Evolutionary conservation across 2,797 vertebrate genomes (phyloP), one percentile per base, ranked within the genome.

Genomic region (Chelonia mydas): DNA sequence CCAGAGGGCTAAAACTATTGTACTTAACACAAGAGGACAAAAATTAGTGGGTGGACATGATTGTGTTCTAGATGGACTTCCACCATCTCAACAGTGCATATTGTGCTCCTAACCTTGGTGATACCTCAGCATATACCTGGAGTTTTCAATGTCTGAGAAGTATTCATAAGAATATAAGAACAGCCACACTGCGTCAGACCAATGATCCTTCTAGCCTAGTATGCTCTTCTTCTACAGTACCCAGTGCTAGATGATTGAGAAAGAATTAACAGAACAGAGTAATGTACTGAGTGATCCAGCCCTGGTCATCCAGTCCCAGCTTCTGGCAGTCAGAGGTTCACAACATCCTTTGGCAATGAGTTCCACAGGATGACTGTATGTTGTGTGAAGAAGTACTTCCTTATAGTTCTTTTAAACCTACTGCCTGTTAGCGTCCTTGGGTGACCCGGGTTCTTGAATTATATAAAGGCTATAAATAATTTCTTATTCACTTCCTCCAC

Each of bases 1-100:
- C 6, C 3, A 54, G n/a, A 54, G 2, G 2, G 15, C 5, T 68
- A 33, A 51, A 78, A 6, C 28, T 57, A 31, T 33, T 85, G 33
- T 25, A 54, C 0, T 0, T 0, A 47, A 37, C 27, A 89, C 78
- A n/a, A 1, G 1, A 72, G n/a, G 77, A 10, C 33, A 55, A 7
- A 85, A 61, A 37, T 16, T 0, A 65, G 16, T 1, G 0, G 27
- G 33, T 49, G 16, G 28, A 41, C 4, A 82, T 47, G 10, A 50
- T 11, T 50, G 49, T 3, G 3, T 50, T 13, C 49, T 50, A 68
- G 31, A 80, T 57, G 53, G 49, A 50, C 49, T 50, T 50, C 49
- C 49, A 4, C 12, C 49, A 50, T 50, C 49, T 50, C 21, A 54
- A 23, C 21, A 4, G 53, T 59, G 7, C 17, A 45, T 89, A 57